A percentile compares a stretch with the other conserved stretches of the same genome.
phyloP scores from a whole-genome alignment of 1,140 invertebrate species.

The Megalonaias nervosa region DNA sequence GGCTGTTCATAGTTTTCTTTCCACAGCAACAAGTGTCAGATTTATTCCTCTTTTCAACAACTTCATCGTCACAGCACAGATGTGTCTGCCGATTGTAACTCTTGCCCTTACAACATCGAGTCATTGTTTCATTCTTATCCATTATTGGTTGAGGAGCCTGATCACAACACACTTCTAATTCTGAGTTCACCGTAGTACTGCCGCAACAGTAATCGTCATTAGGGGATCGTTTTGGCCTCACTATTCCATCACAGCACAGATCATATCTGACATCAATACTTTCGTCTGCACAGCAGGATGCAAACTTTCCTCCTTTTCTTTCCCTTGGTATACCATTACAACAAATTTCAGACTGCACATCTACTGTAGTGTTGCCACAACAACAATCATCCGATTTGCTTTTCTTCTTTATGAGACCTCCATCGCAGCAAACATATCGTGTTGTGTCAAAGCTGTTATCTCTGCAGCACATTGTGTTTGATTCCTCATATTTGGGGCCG shows the following conservation, averaged over 20 bases:
- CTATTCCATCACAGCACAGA: conserved; percentile 18
- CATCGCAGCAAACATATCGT: conserved; percentile 18
- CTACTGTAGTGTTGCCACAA: conserved; percentile 31
- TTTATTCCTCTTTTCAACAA: conserved; percentile 16
- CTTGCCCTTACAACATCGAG: conserved; percentile 28
- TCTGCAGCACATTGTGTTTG: conserved; percentile 24
- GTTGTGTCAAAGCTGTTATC: conserved; percentile 21
- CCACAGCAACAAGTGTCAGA: conserved; percentile 32
- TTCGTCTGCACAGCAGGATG: conserved; percentile 28
- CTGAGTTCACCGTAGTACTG: conserved; percentile 24
- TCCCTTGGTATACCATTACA: conserved; percentile 25
- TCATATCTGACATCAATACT: conserved; percentile 22
- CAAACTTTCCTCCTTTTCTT: conserved; percentile 21
- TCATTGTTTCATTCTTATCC: conserved; percentile 11
- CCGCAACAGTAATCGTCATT: conserved; percentile 33
- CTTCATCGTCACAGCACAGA: conserved; percentile 25
- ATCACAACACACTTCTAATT: conserved; percentile 21
- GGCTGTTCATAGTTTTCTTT: conserved; percentile 24
- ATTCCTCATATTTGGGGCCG: conserved; percentile 13
- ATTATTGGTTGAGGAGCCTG: conserved; percentile 4
- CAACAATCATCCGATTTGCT: conserved; percentile 16
- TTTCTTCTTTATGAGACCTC: conserved; percentile 13
- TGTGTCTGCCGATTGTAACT: conserved; percentile 18
- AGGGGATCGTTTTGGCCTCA: conserved; percentile 14
- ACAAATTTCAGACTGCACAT: conserved; percentile 31